Evolutionary conservation across 2,888 invertebrate species (phyloP).

Genomic region (Troilus luridus): DNA sequence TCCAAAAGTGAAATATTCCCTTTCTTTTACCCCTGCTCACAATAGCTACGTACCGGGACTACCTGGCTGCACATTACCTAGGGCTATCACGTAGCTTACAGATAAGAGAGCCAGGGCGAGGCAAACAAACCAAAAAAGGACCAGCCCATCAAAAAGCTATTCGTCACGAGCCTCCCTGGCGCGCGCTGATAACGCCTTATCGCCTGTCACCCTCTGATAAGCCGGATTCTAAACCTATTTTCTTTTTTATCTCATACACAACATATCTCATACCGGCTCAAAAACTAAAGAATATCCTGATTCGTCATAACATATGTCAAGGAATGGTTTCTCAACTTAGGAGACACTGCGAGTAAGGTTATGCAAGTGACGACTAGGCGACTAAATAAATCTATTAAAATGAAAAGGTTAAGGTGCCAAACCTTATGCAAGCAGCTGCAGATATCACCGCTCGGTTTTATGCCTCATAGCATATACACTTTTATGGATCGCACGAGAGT

Average conservation of each 20-base stretch:
- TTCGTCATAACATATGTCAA: neutral
- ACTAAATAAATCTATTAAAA: constrained; percentile 6
- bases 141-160: constrained; percentile 35
- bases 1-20: neutral
- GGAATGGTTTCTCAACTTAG: neutral
- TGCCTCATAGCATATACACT: neutral
- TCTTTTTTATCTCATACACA: constrained; percentile 1
- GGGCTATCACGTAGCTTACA: neutral
- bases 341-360: neutral
- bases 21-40: neutral
- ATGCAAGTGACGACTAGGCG: neutral
- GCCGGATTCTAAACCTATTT: constrained; percentile 2
- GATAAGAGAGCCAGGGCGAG: neutral
- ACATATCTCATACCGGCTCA: constrained; percentile 27
- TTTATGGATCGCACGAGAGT: neutral
- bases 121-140: constrained; percentile 37
- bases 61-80: constrained; percentile 5
- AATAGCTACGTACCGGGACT: neutral
- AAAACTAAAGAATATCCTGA: constrained; percentile 4
- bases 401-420: neutral
- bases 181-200: neutral
- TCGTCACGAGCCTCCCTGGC: constrained; percentile 11
- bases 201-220: constrained; percentile 41
- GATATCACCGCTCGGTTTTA: neutral
- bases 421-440: neutral